Evolutionary conservation across 1,140 invertebrate species (phyloP), one percentile per base, ranked within the genome.

Genomic region (Eufriesea mexicana): DNA sequence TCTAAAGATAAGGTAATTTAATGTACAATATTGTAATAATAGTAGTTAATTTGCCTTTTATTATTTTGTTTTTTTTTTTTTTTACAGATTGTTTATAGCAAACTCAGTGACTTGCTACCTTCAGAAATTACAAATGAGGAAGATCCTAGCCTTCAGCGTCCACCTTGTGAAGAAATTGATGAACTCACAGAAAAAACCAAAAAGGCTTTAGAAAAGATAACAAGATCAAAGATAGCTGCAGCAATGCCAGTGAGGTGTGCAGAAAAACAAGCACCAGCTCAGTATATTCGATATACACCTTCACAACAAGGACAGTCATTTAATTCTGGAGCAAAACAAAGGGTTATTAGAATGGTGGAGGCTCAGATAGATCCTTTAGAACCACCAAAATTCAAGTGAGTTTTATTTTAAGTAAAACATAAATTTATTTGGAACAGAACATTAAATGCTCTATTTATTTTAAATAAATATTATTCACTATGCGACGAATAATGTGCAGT

Each of bases 311-410:
- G 99, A 0, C 96, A 97, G 51, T 97, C 97, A 0, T 99, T 98
- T 90, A 99, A 99, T 94, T 99, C 98, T 1, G 99, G 99, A 4
- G 98, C 99, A 16, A 99, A 99, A 91, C 99, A 99, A 92, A 95
- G 99, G 67, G 98, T 99, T 49, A 99, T 99, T 85, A 96, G 98
- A 89, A 98, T 99, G 96, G 98, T 99, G 1, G 98, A 99, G 93
- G 97, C 97, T 8, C 98, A 99, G 93, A 96, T 98, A 86, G 99
- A 99, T 95, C 99, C 99, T 0, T 98, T 99, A 97, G 99, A 99
- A 94, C 99, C 99, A 14, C 99, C 99, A 0, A 97, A 98, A 91
- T 99, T 99, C 94, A 98, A 98, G 94, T 95, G 88, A 90, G 89
- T 91, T 51, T 70, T n/a, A 73, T 2, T 35, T 35, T 35, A 35